phyloP scores from a whole-genome alignment of 2,888 invertebrate species.

The Atherix ibis region DNA sequence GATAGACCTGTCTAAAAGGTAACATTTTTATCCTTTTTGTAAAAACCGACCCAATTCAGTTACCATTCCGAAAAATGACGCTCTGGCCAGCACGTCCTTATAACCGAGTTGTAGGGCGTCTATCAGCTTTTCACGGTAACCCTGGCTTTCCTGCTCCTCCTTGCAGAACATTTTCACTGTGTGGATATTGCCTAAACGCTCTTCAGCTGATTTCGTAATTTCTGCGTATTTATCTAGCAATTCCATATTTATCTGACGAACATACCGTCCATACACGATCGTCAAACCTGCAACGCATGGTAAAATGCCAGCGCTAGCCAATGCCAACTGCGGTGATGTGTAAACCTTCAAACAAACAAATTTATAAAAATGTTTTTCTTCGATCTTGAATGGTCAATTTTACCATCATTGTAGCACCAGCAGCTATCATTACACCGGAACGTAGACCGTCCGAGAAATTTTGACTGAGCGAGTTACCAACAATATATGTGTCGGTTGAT shows the following conservation, averaged over 20 bases:
- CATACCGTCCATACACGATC: constrained; percentile 66
- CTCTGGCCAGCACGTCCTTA: constrained; percentile 73
- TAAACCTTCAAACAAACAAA: constrained; percentile 48
- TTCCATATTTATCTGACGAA: constrained; percentile 65
- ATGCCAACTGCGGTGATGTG: constrained; percentile 75
- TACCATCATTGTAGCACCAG: constrained; percentile 92
- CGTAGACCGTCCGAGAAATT: constrained; percentile 91
- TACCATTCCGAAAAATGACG: constrained; percentile 83
- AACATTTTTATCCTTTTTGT: not conserved
- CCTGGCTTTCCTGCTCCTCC: constrained; percentile 57
- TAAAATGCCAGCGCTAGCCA: constrained; percentile 74
- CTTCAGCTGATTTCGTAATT: constrained; percentile 65
- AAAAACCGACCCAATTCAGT: constrained; percentile 16
- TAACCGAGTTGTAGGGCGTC: constrained; percentile 63
- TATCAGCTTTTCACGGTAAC: constrained; percentile 51
- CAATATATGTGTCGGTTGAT: constrained; percentile 78
- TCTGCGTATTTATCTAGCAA: constrained; percentile 56
- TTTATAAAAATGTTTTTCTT: too few relatives aligned
- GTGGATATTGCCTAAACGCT: constrained; percentile 77
- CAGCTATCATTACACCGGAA: constrained; percentile 68
- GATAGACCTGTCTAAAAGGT: constrained; percentile 58
- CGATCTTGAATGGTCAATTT: too few relatives aligned
- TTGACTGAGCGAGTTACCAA: constrained; percentile 80
- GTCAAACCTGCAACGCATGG: constrained; percentile 79
- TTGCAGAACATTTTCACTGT: constrained; percentile 88